phyloP scores from a whole-genome alignment of 2,888 invertebrate genomes.

The Caenorhabditis angaria region DNA sequence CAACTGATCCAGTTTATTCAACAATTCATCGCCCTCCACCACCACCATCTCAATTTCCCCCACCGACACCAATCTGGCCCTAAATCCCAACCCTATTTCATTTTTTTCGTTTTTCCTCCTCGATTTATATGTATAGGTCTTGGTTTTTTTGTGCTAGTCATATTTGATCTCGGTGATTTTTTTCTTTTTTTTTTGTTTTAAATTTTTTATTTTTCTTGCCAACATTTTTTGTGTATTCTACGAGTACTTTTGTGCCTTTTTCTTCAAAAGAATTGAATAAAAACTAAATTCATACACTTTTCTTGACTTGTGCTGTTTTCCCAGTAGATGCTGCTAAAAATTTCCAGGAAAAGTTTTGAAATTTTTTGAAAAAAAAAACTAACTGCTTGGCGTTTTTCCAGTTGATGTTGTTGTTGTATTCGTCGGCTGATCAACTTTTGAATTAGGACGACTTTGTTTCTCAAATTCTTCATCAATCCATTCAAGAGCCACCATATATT shows the following conservation, averaged over 20 bases:
- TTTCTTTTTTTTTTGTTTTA: background rate
- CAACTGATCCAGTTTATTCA: background rate
- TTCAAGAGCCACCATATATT: background rate
- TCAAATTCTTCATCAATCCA: conserved; percentile 5
- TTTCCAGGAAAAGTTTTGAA: too few species aligned
- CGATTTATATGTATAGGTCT: background rate
- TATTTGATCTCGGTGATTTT: background rate
- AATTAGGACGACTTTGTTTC: background rate
- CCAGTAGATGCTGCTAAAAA: too few species aligned
- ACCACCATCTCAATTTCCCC: background rate
- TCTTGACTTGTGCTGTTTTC: too few species aligned
- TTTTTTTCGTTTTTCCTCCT: background rate
- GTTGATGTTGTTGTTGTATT: too few species aligned
- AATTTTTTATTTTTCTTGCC: background rate
- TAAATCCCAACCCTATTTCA: background rate
- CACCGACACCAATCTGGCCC: conserved; percentile 3
- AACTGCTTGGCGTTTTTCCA: too few species aligned
- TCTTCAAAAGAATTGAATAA: background rate
- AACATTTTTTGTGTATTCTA: background rate
- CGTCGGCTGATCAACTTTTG: background rate
- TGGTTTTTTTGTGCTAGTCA: background rate
- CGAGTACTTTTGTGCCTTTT: background rate
- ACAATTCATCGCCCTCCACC: background rate
- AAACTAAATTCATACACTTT: too few species aligned
- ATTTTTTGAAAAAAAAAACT: too few species aligned